These are phyloP conservation scores for Bambusicola thoracicus DNA, from an alignment of 2,113 vertebrate genomes.

Conservation along the genomic window DNA sequence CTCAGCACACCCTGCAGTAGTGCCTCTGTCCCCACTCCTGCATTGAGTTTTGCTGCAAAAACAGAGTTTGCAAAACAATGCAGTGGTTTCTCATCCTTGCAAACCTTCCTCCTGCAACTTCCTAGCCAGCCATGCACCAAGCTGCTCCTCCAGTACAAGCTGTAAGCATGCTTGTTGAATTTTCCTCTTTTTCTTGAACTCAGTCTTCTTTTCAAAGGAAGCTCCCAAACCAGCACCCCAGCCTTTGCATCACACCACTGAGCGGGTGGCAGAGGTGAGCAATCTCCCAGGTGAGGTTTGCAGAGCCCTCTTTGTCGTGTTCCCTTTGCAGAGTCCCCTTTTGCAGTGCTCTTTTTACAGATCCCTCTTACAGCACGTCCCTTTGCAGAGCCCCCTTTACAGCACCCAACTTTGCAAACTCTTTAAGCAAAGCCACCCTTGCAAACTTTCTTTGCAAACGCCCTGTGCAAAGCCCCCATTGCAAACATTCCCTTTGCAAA, in stretches of 20 bases:
- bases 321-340: background rate
- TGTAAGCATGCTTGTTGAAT: background rate
- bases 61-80: background rate
- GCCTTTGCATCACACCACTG: accelerated
- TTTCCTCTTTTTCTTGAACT: background rate
- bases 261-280: background rate
- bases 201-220: too few species aligned
- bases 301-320: background rate
- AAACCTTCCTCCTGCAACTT: background rate
- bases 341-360: background rate
- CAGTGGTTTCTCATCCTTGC: background rate
- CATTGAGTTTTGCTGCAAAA: background rate
- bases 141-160: background rate
- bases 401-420: background rate
- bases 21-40: background rate
- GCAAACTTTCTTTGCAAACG: background rate
- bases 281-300: background rate
- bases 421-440: background rate
- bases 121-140: background rate
- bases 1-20: background rate
- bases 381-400: background rate
- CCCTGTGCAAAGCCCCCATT: background rate
- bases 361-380: background rate
- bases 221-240: accelerated
- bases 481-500: background rate